Base-by-base conservation (phyloP, 2,797 vertebrate genomes). In the Lycodopsis pacificus region DNA sequence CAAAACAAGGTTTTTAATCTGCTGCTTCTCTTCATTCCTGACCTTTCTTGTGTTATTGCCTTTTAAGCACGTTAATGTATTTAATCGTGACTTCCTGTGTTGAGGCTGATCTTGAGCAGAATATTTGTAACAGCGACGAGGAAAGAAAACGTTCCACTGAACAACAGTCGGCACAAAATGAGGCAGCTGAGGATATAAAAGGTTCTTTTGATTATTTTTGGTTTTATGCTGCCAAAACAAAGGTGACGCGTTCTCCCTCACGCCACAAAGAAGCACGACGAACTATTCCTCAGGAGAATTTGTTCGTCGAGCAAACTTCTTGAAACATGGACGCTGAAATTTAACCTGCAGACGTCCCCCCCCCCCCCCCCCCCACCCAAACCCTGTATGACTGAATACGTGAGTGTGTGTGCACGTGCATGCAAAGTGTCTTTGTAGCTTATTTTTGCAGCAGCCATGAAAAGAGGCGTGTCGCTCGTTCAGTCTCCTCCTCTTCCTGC, bases 361-460 rank as follows among this genome's bases (percentile, higher is more conserved):
- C 3, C 10, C 13, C 40, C 10, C 10, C 40, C 40, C 3, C 44
- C 51, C 51, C 22, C 5, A 5, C 51, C 22, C 11, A 2, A 12
- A 38, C 53, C 40, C 61, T 71, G 22, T 70, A n/a, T 44, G 36
- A 77, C 77, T 75, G 73, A 59, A 49, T 42, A 69, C 65, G 66
- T 32, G 40, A 81, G 62, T 34, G 61, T 85, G 66, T 73, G 80
- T 79, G 86, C 27, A 57, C 1, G 54, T 66, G 77, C 34, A 57
- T 85, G 61, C 81, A 40, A 48, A 61, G 77, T 81, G 77, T 89
- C 56, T 89, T 79, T 90, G 89, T 93, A 93, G 92, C 88, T 94
- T 93, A 93, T 93, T 91, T 81, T 81, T 84, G 88, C 87, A 91
- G 91, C 84, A 89, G 89, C 89, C 88, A 86, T 91, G 79, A 82